Evolutionary conservation across 1,140 invertebrate species (phyloP), one percentile per base, ranked within the genome.

Genomic region (Drosophila pruinosa): DNA sequence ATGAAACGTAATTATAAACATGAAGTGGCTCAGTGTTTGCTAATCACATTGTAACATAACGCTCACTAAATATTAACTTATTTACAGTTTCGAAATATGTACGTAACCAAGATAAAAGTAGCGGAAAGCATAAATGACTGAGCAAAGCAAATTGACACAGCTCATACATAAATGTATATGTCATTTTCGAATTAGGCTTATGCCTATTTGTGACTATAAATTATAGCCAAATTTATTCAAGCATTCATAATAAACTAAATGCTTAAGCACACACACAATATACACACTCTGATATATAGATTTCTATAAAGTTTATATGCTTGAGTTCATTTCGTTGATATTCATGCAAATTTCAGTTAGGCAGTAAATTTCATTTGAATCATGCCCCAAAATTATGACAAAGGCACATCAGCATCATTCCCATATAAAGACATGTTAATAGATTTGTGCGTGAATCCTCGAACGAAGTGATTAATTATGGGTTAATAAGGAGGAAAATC

Each of bases 401-500:
- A 57, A 57, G 50, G 12, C 48, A 54, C 61, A 64, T 31, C 59
- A 41, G 14, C 7, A 14, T 6, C 15, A 45, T 36, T 8, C n/a
- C 1, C 8, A 21, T 36, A 34, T 34, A 22, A 2, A 38, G 34
- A 76, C 56, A 67, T 75, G 59, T 69, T 85, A 79, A 70, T 70
- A 63, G 54, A 73, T 67, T 56, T 75, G 54, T 62, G 54, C 21
- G 47, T 53, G 61, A 19, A 8, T 24, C 24, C 15, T 54, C 10
- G 24, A 76, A 15, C 24, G 21, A 67, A 54, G 56, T 81, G 82
- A 88, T 88, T 86, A 86, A 86, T 86, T 75, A 78, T 77, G 77
- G 72, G 67, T 50, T 85, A 85, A 86, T 77, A 85, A 72, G 45
- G 70, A 26, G 81, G 73, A 81, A 85, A 86, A 72, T 78, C 75